A percentile compares a stretch with the other conserved stretches of the same genome.
Evolutionary conservation across 2,888 invertebrate genomes (phyloP).

Genomic region (Rhodophaea formosa): DNA sequence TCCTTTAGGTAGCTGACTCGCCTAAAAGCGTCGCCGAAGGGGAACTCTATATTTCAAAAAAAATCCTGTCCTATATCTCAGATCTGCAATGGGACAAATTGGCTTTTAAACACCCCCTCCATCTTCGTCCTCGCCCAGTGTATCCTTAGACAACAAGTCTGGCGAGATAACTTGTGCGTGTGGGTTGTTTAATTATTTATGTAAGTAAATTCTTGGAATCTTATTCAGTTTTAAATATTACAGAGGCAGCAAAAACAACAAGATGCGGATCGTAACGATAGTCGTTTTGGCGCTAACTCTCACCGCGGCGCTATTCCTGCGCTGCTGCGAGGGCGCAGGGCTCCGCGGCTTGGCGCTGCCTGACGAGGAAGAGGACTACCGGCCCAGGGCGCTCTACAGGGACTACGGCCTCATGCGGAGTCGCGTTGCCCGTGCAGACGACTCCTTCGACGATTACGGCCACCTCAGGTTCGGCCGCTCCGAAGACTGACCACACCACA

Average conservation of each 20-base stretch:
- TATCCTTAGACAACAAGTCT: too few relatives aligned
- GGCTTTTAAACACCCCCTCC: too few relatives aligned
- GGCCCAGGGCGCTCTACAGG: slow-evolving; percentile 63
- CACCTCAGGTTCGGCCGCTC: slow-evolving; percentile 87
- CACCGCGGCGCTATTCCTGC: slow-evolving; percentile 43
- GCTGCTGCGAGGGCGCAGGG: slow-evolving; percentile 52
- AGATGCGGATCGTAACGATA: slow-evolving; percentile 55
- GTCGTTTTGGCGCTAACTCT: slow-evolving; percentile 48
- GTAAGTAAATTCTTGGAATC: too few relatives aligned
- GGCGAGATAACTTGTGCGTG: too few relatives aligned
- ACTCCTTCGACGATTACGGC: slow-evolving; percentile 88
- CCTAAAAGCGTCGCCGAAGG: too few relatives aligned
- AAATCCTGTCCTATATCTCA: too few relatives aligned
- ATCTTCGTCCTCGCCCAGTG: too few relatives aligned
- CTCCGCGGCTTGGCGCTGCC: slow-evolving; percentile 43
- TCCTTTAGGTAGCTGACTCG: too few relatives aligned
- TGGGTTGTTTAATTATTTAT: too few relatives aligned
- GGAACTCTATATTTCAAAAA: too few relatives aligned
- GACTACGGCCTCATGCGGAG: slow-evolving; percentile 82
- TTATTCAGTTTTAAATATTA: too few relatives aligned
- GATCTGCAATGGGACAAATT: too few relatives aligned
- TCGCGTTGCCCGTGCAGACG: slow-evolving; percentile 72
- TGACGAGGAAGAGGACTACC: slow-evolving; percentile 64
- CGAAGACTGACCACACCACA: slow-evolving; percentile 60
- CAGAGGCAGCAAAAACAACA: slow-evolving; percentile 21